Conservation (phyloP, 2,888 invertebrate species). For the Strigamia transsilvanica region DNA sequence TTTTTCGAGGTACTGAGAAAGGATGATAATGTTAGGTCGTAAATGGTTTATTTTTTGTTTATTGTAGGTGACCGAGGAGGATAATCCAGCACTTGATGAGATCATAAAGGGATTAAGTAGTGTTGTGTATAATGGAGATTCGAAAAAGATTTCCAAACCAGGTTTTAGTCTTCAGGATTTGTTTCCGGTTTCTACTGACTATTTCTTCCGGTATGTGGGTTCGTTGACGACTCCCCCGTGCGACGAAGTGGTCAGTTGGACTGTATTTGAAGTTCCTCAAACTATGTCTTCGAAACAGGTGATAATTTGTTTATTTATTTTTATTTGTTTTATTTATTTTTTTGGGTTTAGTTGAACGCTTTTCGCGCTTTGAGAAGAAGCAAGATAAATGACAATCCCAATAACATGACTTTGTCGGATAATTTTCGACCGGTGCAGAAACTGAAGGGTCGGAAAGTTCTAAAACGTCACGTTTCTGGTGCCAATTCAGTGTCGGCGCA, state of each 20-base stretch:
- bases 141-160: background rate
- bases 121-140: background rate
- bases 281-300: background rate
- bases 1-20: background rate
- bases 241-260: background rate
- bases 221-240: background rate
- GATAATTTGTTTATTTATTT: background rate
- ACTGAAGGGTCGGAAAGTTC: background rate
- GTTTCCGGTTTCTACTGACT: background rate
- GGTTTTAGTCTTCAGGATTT: background rate
- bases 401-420: background rate
- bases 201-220: background rate
- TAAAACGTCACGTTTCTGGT: background rate
- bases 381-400: background rate
- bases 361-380: background rate
- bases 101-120: background rate
- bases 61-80: background rate
- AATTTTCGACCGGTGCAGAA: background rate
- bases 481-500: background rate
- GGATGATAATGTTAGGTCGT: background rate
- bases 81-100: background rate
- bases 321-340: background rate
- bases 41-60: background rate
- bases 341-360: background rate
- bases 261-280: constrained; percentile 15